These are phyloP conservation scores for Petaurus breviceps DNA, from an alignment of 2,113 vertebrate species.

Conservation along the genomic window DNA sequence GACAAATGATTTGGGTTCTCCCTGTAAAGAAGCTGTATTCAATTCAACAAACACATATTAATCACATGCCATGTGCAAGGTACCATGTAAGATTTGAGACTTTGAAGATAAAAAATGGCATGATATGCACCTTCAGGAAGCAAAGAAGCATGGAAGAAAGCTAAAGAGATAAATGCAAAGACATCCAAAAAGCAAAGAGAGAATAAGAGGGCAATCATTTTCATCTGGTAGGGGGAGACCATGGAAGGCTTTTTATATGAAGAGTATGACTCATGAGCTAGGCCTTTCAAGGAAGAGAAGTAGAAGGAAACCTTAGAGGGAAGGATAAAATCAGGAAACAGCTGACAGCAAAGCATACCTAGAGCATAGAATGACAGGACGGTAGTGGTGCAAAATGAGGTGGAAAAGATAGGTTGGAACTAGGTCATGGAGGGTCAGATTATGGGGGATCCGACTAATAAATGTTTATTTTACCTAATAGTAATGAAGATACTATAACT, in stretches of 20 bases:
- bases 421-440: background rate
- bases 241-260: background rate
- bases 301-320: background rate
- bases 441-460: background rate
- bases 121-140: background rate
- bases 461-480: background rate
- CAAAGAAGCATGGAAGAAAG: background rate
- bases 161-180: background rate
- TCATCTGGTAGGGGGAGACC: background rate
- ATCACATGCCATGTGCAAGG: background rate
- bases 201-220: background rate
- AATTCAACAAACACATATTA: background rate
- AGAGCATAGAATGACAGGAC: background rate
- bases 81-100: background rate
- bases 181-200: background rate
- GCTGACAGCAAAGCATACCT: background rate
- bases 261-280: background rate
- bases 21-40: background rate
- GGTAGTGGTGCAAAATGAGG: background rate
- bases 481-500: background rate
- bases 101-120: background rate
- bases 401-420: background rate
- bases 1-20: background rate
- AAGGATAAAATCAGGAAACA: background rate
- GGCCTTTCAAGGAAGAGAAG: background rate